A percentile compares a stretch with the other conserved stretches of the same genome.
These are phyloP conservation scores for Hystrix cristata DNA, from an alignment of 2,113 vertebrate genomes.

Conservation along the genomic window DNA sequence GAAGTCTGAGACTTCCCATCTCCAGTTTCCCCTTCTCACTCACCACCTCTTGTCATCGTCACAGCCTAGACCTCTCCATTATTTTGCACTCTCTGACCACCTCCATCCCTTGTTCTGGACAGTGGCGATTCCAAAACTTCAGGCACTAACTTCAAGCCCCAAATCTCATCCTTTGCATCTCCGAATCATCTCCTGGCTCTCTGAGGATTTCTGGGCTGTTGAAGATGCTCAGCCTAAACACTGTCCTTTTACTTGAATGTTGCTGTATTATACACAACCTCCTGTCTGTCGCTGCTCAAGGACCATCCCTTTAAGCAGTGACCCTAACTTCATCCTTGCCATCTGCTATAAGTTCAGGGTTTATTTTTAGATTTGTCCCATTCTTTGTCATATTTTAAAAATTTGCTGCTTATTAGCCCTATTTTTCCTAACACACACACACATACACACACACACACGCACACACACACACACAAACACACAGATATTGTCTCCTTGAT, in stretches of 20 bases:
- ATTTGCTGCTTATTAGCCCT: not conserved
- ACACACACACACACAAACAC: not conserved
- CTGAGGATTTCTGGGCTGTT: not conserved
- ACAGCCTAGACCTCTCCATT: not conserved
- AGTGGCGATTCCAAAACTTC: not conserved
- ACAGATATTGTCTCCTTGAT: not conserved
- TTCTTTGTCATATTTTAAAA: not conserved
- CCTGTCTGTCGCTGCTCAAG: not conserved
- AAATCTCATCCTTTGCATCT: accelerated
- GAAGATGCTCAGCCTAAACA: accelerated
- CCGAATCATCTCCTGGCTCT: not conserved
- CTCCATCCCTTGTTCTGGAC: not conserved
- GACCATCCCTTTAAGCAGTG: not conserved
- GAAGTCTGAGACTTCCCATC: not conserved
- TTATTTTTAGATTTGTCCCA: not conserved
- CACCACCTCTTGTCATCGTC: not conserved
- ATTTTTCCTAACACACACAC: too few relatives aligned
- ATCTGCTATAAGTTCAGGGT: not conserved
- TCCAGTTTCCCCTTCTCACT: not conserved
- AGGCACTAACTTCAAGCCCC: not conserved
- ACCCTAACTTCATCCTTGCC: not conserved
- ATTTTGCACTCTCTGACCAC: not conserved
- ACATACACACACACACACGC: too few relatives aligned
- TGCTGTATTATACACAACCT: not conserved
- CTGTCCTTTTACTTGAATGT: not conserved